Evolutionary conservation across 2,113 vertebrate genomes (phyloP).

Genomic region (Pardalotus punctatus): DNA sequence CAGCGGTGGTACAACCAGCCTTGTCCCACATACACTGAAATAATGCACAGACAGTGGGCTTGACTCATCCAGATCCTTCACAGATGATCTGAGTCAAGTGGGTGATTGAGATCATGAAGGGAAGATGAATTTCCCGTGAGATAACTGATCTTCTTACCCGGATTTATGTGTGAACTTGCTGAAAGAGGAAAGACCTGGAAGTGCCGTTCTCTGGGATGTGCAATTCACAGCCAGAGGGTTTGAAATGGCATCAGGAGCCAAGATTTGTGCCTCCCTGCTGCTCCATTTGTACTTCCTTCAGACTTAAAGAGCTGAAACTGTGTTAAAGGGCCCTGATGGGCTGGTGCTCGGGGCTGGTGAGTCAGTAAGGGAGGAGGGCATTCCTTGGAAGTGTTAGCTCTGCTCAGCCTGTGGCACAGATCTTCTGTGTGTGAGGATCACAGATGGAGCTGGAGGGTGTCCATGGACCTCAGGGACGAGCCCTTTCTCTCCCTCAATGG

Average conservation of each 20-base stretch:
- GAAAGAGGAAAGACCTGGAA: background rate
- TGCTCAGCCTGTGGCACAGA: background rate
- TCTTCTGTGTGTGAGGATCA: background rate
- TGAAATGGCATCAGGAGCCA: background rate
- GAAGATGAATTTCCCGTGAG: background rate
- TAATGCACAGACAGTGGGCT: background rate
- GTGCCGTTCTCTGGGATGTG: background rate
- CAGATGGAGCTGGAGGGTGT: background rate
- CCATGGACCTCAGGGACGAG: rapidly evolving
- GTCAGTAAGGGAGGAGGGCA: background rate
- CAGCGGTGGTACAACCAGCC: background rate
- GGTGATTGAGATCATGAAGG: background rate
- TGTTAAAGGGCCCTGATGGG: background rate
- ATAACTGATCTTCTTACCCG: background rate
- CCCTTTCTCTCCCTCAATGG: rapidly evolving
- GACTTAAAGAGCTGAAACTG: background rate
- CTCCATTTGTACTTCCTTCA: background rate
- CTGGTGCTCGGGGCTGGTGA: background rate
- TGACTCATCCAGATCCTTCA: background rate
- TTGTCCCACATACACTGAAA: background rate
- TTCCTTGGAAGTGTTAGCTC: background rate
- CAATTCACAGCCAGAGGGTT: background rate
- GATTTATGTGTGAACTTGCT: background rate
- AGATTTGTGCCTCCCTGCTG: background rate
- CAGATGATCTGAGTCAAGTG: background rate